Evolutionary conservation across 2,888 invertebrate genomes (phyloP).

Genomic region (Pterobdella sp.): DNA sequence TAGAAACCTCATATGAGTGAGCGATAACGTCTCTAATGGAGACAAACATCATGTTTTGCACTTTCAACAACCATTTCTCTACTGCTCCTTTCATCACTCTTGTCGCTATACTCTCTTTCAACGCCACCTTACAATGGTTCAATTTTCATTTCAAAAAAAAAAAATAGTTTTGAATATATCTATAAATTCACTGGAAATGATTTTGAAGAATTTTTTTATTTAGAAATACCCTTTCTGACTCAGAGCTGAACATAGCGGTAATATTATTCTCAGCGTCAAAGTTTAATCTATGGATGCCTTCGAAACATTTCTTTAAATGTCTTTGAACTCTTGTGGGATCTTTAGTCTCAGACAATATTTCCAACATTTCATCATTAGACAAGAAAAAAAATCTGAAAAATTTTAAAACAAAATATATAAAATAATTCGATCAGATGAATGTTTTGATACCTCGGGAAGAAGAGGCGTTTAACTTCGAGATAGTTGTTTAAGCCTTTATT

Average conservation of each 20-base stretch:
- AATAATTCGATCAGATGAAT: not conserved
- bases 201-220: not conserved
- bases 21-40: conserved; percentile 62
- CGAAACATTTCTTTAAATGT: conserved; percentile 52
- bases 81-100: conserved; percentile 69
- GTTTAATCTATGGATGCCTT: conserved; percentile 72
- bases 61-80: conserved; percentile 74
- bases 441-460: conserved; percentile 47
- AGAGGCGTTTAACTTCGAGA: conserved; percentile 52
- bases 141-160: not conserved
- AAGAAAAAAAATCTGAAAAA: conserved; percentile 50
- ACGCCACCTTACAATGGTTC: conserved; percentile 36
- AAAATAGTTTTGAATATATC: not conserved
- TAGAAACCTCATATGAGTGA: conserved; percentile 54
- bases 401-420: not conserved
- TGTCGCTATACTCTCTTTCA: conserved; percentile 71
- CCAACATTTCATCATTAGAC: conserved; percentile 53
- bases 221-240: conserved; percentile 63
- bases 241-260: conserved; percentile 74
- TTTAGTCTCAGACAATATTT: conserved; percentile 52
- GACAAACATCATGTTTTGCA: conserved; percentile 71
- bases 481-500: conserved; percentile 52
- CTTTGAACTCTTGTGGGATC: conserved; percentile 52
- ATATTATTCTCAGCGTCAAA: conserved; percentile 83
- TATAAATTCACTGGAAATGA: not conserved